Base-by-base conservation (phyloP, 2,113 vertebrate genomes). In the Rhinoptilus africanus region DNA sequence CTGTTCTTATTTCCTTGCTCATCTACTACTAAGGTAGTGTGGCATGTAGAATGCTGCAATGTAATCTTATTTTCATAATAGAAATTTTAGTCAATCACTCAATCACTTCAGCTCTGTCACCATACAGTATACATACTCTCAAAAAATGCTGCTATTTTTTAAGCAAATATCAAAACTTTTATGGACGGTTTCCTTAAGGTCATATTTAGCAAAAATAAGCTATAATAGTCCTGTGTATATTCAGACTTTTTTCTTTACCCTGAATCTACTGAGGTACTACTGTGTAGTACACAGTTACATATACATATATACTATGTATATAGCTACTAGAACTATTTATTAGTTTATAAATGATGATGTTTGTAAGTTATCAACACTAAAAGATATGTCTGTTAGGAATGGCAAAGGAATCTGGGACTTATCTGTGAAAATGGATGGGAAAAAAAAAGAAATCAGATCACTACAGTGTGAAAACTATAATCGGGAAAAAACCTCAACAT, bases 251-350 rank as follows among this genome's bases (percentile, higher is more conserved):
- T 87, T 23, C 28, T 43, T 10, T 20, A 41, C 4, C 7, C 15
- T n/a, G 59, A 30, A 32, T 15, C 13, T 30, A 27, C 4, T 14
- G 22, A 50, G 13, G 4, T 59, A 48, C 30, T 66, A 12, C 7
- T n/a, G 5, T 6, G 14, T 8, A 18, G 16, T 17, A 66, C 1
- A 4, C 34, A 4, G 2, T 30, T 63, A 27, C 2, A 41, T 37
- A 8, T 10, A 15, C 2, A 27, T 1, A 41, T 37, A 8, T 10
- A 15, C 2, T 28, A 8, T 34, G 8, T 19, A 16, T 30, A 23
- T 32, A 12, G 4, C 27, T 67, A 57, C 7, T 30, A 43, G 19
- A 73, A 2, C 16, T 30, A 26, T 3, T 2, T 43, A 5, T 3
- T 28, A 11, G 4, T 45, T 71, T 71, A 14, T 19, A 71, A 60